Base-by-base conservation (phyloP, 2,888 invertebrate genomes). In the Synergus laeviventris region DNA sequence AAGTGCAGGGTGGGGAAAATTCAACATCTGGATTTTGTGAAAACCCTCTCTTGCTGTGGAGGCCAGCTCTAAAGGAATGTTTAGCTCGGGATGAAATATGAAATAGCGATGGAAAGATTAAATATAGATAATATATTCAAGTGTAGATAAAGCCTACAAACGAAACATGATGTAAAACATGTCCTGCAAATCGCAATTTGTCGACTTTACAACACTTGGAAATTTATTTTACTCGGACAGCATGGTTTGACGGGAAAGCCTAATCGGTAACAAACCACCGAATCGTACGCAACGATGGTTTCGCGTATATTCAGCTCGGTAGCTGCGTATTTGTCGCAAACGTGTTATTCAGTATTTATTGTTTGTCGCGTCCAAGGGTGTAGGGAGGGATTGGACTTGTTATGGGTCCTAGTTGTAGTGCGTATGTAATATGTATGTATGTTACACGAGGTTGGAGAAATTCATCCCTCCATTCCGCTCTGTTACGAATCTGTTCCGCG, bases 401-500 rank as follows among this genome's bases (percentile, higher is more conserved):
- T 85, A 87, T 85, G 79, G 79, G 76, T 75, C 70, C 74, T 62
- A 73, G 79, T 78, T 54, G 76, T 74, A 73, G 54, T 61, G 73
- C 74, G 64, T 74, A 39, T 54, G 76, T 74, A 73, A 42, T 61
- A 73, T 74, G 64, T 74, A 39, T 36, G n/a, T 49, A 18, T 49
- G 49, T 4, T 49, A 49, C 38, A 12, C 56, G 18, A 78, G 76
- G 77, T 76, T 77, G 76, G 79, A 79, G 75, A 77, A 79, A 78
- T 79, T 76, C 74, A 8, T 21, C 78, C 78, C 74, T 75, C 81
- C 82, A 79, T 82, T 80, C 81, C 85, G 81, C 76, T 82, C 83
- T 82, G 81, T 77, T 82, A 78, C 81, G 83, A 87, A 87, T 87
- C 84, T 85, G 86, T 84, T 85, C 84, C 83, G 81, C 83, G 81